A percentile compares a stretch with the other conserved stretches of the same genome.
phyloP scores from a whole-genome alignment of 2,113 vertebrate genomes.

The Anolis sagrei region DNA sequence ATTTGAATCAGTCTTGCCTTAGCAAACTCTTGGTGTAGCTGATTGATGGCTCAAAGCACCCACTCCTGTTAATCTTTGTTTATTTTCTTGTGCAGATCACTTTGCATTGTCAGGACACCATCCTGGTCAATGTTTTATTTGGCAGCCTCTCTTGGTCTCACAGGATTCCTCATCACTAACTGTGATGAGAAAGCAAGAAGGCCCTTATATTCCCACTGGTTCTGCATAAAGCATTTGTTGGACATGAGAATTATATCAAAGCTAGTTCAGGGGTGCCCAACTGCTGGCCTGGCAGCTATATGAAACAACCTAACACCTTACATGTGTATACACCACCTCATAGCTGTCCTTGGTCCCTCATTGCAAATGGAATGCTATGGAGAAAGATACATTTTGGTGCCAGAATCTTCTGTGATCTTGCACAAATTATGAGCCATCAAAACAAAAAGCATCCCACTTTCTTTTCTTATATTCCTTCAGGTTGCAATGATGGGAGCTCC shows the following conservation, averaged over 20 bases:
- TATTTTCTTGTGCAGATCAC: constrained; percentile 67
- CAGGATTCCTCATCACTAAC: constrained; percentile 58
- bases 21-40: constrained; percentile 44
- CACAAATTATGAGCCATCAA: too few relatives aligned
- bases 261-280: not conserved
- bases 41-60: constrained; percentile 37
- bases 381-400: too few relatives aligned
- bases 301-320: too few relatives aligned
- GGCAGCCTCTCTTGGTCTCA: constrained; percentile 56
- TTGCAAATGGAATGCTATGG: too few relatives aligned
- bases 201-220: constrained; percentile 4
- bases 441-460: too few relatives aligned
- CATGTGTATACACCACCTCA: too few relatives aligned
- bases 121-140: constrained; percentile 69
- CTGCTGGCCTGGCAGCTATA: too few relatives aligned
- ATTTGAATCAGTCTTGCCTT: constrained; percentile 46
- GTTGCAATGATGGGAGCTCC: too few relatives aligned
- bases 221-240: constrained; percentile 30
- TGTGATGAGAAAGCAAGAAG: constrained; percentile 18
- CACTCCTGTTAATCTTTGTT: constrained; percentile 62
- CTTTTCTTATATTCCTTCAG: too few relatives aligned
- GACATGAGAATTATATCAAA: not conserved
- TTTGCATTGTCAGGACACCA: constrained; percentile 67
- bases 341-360: too few relatives aligned
- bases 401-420: too few relatives aligned